Conservation (phyloP, 2,113 vertebrate species). For the Euleptes europaea region DNA sequence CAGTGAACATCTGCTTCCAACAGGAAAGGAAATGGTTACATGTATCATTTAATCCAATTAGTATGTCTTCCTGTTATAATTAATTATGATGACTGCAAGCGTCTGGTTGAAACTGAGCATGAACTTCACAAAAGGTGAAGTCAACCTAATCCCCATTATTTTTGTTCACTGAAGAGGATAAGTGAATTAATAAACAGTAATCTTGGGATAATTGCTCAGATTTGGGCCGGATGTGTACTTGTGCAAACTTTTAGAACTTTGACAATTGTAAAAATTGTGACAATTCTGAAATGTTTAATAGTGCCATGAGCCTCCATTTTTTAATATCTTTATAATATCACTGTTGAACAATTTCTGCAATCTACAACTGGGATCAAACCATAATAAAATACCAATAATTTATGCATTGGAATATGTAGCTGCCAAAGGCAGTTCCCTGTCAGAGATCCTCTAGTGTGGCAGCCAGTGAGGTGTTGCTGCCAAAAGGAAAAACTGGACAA, state of each 20-base stretch:
- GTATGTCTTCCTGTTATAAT: conserved; percentile 67
- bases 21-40: conserved; percentile 44
- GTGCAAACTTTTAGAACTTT: conserved; percentile 68
- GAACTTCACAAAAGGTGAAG: conserved; percentile 62
- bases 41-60: conserved; percentile 75
- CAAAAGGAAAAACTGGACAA: background rate
- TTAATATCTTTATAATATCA: conserved; percentile 2
- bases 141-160: conserved; percentile 75
- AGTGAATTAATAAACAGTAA: conserved; percentile 76
- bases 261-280: conserved; percentile 66
- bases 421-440: too few species aligned
- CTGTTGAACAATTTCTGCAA: conserved; percentile 8
- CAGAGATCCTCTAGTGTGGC: background rate
- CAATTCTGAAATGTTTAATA: conserved; percentile 61
- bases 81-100: conserved; percentile 67
- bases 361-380: background rate
- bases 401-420: background rate
- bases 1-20: conserved; percentile 15
- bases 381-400: background rate
- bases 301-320: conserved; percentile 46
- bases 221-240: conserved; percentile 62
- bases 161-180: conserved; percentile 76
- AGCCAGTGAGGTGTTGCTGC: background rate
- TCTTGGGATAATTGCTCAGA: conserved; percentile 75
- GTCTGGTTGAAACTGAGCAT: conserved; percentile 69